These are phyloP conservation scores for Thera obeliscata DNA, from an alignment of 2,888 invertebrate species.

Conservation along the genomic window DNA sequence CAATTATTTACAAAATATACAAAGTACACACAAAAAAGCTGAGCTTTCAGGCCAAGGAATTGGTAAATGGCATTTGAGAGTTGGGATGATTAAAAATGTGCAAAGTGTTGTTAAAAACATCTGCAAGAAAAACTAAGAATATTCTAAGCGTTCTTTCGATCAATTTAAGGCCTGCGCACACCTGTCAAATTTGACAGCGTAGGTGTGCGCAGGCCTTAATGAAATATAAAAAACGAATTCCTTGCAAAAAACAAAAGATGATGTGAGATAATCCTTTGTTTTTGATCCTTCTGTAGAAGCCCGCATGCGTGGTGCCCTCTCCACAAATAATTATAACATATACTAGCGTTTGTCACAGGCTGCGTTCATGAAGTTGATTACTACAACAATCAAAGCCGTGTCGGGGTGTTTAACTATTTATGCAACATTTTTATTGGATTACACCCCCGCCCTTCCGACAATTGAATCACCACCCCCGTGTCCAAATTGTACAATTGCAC, in stretches of 20 bases:
- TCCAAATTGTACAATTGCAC: conserved; percentile 33
- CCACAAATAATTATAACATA: background rate
- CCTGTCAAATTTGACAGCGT: too few relatives aligned
- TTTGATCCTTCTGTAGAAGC: background rate
- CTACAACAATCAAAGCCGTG: conserved; percentile 43
- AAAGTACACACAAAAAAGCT: too few relatives aligned
- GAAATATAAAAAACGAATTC: too few relatives aligned
- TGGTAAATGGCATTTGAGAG: too few relatives aligned
- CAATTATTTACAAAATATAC: too few relatives aligned
- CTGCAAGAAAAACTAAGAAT: too few relatives aligned
- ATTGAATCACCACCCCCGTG: conserved; percentile 28
- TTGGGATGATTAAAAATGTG: too few relatives aligned
- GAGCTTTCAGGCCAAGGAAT: too few relatives aligned
- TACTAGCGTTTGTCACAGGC: conserved; percentile 10
- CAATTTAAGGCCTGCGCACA: too few relatives aligned
- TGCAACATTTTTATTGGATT: conserved; percentile 69
- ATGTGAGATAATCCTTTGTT: background rate
- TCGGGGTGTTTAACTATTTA: conserved; percentile 57
- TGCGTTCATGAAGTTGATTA: conserved; percentile 32
- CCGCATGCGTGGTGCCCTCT: conserved; percentile 9
- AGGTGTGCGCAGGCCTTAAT: too few relatives aligned
- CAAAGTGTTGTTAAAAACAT: too few relatives aligned
- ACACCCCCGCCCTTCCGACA: conserved; percentile 48
- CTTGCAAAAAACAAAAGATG: background rate
- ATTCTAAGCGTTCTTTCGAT: too few relatives aligned